Base-by-base conservation (phyloP, 1,140 invertebrate species). In the fruit fly (Drosophila melanogaster) region DNA sequence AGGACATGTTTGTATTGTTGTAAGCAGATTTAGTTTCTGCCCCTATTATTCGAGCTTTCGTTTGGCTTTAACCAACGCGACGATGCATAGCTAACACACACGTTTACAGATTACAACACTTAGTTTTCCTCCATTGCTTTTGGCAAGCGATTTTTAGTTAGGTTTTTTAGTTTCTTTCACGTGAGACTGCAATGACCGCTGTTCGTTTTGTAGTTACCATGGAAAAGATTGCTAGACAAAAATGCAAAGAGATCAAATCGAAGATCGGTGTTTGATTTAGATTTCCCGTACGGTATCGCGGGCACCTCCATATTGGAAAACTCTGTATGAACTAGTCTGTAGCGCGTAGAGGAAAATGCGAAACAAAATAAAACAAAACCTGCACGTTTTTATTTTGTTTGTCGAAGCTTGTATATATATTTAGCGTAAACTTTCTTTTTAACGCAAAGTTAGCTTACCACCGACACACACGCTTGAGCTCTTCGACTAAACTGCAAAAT, bases 401-500 rank as follows among this genome's bases (percentile, higher is more conserved):
- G 56, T 87, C 79, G 50, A 77, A 77, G 66, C 65, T 84, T 79
- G 78, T 75, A 77, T 56, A 61, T 75, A 77, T 61, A 61, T 81
- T 83, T 67, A 72, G 79, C 76, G 19, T 55, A 84, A 87, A 87
- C 83, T 87, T 87, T 87, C 83, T 87, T 83, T 87, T 87, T 58
- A 67, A 61, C 56, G 65, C 65, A 57, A 79, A 76, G 76, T 70
- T 57, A 87, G 70, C 74, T 70, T 60, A 65, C 69, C 60, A 65
- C 69, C 60, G 60, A 80, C 65, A 62, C 76, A 81, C 79, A 83
- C 58, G 57, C 61, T 59, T 59, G 66, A 61, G 64, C 74, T 71
- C 22, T 15, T 37, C 12, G 43, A 35, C 66, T 74, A 62, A 80
- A 79, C 81, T 66, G 57, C 79, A 60, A 85, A 87, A 83, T 83